A percentile compares a stretch with the other conserved stretches of the same genome.
Evolutionary conservation across 1,140 invertebrate genomes (phyloP).

Genomic region (Sycophaga agraensis): DNA sequence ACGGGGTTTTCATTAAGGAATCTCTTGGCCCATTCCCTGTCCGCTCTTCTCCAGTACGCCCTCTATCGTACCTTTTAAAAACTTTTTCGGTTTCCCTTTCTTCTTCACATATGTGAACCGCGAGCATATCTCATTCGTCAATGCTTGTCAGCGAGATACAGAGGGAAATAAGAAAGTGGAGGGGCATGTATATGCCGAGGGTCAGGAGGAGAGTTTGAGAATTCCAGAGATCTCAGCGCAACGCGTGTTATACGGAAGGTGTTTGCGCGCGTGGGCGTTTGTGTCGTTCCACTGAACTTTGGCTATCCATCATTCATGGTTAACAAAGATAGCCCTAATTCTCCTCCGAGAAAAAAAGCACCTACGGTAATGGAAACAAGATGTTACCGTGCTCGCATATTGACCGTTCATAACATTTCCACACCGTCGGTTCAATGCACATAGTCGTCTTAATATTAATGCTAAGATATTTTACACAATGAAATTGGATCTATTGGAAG

Average conservation of each 20-base stretch:
- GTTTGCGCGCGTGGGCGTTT: background rate
- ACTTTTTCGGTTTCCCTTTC: background rate
- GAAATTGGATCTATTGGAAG: no score
- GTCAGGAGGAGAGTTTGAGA: background rate
- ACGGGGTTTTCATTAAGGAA: slow-evolving; percentile 31
- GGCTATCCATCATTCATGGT: slow-evolving; percentile 9
- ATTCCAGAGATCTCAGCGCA: background rate
- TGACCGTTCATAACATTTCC: no score
- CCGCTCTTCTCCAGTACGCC: slow-evolving; percentile 6
- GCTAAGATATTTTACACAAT: no score
- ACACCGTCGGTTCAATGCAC: no score
- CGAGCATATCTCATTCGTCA: slow-evolving; percentile 11
- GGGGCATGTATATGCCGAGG: background rate
- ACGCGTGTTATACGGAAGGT: background rate
- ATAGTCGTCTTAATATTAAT: no score
- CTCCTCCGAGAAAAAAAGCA: no score
- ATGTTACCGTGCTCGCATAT: no score
- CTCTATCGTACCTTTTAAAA: slow-evolving; percentile 19
- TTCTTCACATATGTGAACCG: background rate
- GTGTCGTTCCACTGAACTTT: background rate
- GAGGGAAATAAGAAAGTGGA: background rate
- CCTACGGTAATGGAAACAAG: no score
- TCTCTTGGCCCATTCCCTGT: slow-evolving; percentile 5
- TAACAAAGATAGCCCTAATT: background rate
- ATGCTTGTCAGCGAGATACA: slow-evolving; percentile 16